phyloP scores from a whole-genome alignment of 2,888 invertebrate species.

The Balanococcus diminutus region DNA sequence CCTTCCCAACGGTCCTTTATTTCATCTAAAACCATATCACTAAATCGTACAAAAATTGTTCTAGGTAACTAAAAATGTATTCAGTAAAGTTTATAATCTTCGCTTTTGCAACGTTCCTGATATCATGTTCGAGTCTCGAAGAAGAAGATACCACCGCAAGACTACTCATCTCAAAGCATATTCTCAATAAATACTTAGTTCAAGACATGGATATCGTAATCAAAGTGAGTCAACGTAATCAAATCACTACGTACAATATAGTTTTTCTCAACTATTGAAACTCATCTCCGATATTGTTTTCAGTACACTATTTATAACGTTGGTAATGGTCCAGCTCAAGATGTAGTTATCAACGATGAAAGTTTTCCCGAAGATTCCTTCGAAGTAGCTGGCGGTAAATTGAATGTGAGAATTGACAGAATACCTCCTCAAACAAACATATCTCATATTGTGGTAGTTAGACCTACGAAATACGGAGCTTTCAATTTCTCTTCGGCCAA shows the following conservation, averaged over 20 bases:
- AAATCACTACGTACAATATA: not conserved
- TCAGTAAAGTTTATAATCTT: slow-evolving; percentile 5
- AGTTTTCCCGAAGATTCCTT: slow-evolving; percentile 94
- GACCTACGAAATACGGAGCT: slow-evolving; percentile 88
- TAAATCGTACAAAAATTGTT: not conserved
- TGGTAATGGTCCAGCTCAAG: slow-evolving; percentile 87
- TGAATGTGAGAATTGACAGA: slow-evolving; percentile 81
- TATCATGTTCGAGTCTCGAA: slow-evolving; percentile 32
- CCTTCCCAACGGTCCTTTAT: not conserved
- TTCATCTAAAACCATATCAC: not conserved
- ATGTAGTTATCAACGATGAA: slow-evolving; percentile 85
- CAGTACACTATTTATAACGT: slow-evolving; percentile 90
- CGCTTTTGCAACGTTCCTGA: not conserved
- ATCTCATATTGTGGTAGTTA: slow-evolving; percentile 88
- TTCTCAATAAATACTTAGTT: slow-evolving; percentile 93
- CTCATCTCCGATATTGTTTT: slow-evolving; percentile 55
- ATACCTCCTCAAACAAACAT: slow-evolving; percentile 93
- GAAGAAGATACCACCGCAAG: slow-evolving; percentile 66
- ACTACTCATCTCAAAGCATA: slow-evolving; percentile 88
- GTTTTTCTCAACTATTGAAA: not conserved
- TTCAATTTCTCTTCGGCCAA: slow-evolving; percentile 98
- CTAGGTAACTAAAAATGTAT: slow-evolving; percentile 39
- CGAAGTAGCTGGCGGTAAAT: slow-evolving; percentile 84
- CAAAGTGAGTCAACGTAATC: slow-evolving; percentile 65
- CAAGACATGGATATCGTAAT: slow-evolving; percentile 95